Base-by-base conservation (phyloP, 2,888 invertebrate species). In the Lochmaea capreae region DNA sequence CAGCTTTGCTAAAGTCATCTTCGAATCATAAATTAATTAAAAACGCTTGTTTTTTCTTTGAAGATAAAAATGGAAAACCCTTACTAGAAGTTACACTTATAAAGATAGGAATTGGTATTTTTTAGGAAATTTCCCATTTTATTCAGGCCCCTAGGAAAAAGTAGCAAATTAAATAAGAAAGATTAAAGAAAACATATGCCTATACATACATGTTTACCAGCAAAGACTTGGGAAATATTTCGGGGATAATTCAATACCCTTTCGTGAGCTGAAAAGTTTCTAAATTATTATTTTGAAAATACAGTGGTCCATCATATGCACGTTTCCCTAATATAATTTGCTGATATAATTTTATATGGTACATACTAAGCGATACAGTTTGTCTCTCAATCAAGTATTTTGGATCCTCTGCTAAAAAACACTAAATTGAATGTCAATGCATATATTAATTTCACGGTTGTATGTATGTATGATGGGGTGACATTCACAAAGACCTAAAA, bases 11-110 rank as follows among this genome's bases (percentile, higher is more conserved):
- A 49, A 42, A 70, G 54, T 63, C 66, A 66, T 70, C 43, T 73
- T 66, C 54, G 43, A 71, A 71, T 71, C 58, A 61, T 58, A 73
- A 70, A 73, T 73, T 52, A 70, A 70, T 66, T 65, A 66, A 16
- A 65, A 70, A 18, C 61, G 43, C 54, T 57, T 70, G 73, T 58
- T 68, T 68, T n/a, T 65, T 49, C 65, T 58, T 54, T 63, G 46
- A 62, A n/a, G 68, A 67, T 59, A 65, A 58, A 63, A 73, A 65
- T 54, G 12, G 43, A 63, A 63, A 43, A 3, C 16, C 18, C 43
- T 63, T 33, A 14, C 58, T 22, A 12, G 8, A 59, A 12, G 58
- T 0, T 59, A 59, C 22, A 59, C 26, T 59, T 62, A 2, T 18
- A 63, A 63, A 18, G 42, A 63, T 43, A 5, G n/a, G n/a, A 63